These are phyloP conservation scores for Microchrysa polita DNA, from an alignment of 2,888 invertebrate species.

Conservation along the genomic window DNA sequence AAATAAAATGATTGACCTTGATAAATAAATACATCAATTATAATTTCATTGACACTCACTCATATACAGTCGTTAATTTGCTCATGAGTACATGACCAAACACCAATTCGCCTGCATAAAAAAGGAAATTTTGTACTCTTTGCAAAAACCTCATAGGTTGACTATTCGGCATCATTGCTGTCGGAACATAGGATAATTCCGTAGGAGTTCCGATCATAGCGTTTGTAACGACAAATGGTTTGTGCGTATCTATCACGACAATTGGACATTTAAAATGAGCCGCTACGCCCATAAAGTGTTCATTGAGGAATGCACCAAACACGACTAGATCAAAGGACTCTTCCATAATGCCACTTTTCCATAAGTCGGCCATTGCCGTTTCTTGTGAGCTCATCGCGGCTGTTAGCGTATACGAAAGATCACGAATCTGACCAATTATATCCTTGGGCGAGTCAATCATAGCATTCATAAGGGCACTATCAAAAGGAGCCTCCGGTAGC, in stretches of 20 bases:
- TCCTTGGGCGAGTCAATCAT: neutral
- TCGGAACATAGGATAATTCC: conserved; percentile 55
- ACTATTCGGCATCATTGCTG: conserved; percentile 39
- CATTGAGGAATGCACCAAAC: conserved; percentile 58
- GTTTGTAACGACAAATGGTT: conserved; percentile 55
- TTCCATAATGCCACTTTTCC: conserved; percentile 7
- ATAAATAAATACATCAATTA: no score
- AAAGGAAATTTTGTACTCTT: conserved; percentile 3
- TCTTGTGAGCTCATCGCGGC: neutral
- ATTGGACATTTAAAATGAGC: conserved; percentile 59
- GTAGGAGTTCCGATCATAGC: conserved; percentile 57
- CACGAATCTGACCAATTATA: neutral
- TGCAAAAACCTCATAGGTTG: conserved; percentile 9
- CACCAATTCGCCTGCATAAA: neutral
- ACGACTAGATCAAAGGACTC: conserved; percentile 57
- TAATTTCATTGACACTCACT: conserved; percentile 2
- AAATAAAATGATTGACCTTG: no score
- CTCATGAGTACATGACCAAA: neutral
- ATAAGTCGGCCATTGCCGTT: neutral
- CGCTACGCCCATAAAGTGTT: conserved; percentile 59
- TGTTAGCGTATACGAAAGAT: neutral
- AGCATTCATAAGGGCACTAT: neutral
- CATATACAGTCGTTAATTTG: neutral
- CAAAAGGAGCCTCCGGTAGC: neutral
- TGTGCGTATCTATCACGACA: conserved; percentile 55